phyloP scores from a whole-genome alignment of 1,140 invertebrate species.

The Leucophenga varia region DNA sequence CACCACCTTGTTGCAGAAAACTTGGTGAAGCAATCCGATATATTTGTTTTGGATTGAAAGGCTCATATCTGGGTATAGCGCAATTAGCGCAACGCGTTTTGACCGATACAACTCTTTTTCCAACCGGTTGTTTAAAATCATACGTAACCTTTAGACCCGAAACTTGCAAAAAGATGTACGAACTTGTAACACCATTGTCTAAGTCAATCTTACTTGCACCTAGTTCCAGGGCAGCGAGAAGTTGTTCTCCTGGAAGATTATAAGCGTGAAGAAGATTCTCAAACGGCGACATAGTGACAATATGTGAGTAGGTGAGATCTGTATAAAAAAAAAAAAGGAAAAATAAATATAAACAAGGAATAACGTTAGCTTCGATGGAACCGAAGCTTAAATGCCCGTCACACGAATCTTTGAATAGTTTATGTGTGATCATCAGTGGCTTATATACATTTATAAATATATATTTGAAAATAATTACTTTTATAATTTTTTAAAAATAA shows the following conservation, averaged over 20 bases:
- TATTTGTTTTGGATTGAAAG: slow-evolving; percentile 57
- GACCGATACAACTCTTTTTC: slow-evolving; percentile 62
- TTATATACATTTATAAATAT: too few relatives aligned
- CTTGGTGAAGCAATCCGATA: slow-evolving; percentile 66
- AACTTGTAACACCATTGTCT: slow-evolving; percentile 53
- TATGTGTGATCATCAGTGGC: too few relatives aligned
- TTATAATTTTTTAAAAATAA: too few relatives aligned
- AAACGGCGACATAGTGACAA: slow-evolving; percentile 70
- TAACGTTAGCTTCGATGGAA: too few relatives aligned
- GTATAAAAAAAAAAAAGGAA: too few relatives aligned
- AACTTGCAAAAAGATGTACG: slow-evolving; percentile 64
- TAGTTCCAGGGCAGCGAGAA: slow-evolving; percentile 66
- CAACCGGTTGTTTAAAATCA: slow-evolving; percentile 59
- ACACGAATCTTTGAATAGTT: too few relatives aligned
- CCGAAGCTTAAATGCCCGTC: too few relatives aligned
- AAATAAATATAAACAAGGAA: too few relatives aligned
- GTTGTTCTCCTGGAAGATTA: slow-evolving; percentile 64
- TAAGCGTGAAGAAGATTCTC: slow-evolving; percentile 69
- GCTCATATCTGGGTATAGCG: slow-evolving; percentile 64
- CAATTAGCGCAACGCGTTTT: slow-evolving; percentile 67
- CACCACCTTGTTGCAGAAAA: slow-evolving; percentile 69
- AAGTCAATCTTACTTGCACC: slow-evolving; percentile 55
- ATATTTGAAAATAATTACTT: too few relatives aligned
- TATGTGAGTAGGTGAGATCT: slow-evolving; percentile 67
- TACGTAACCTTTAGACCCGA: slow-evolving; percentile 59